Evolutionary conservation across 2,888 invertebrate genomes (phyloP).

Genomic region (Scaptomyza tumidula): DNA sequence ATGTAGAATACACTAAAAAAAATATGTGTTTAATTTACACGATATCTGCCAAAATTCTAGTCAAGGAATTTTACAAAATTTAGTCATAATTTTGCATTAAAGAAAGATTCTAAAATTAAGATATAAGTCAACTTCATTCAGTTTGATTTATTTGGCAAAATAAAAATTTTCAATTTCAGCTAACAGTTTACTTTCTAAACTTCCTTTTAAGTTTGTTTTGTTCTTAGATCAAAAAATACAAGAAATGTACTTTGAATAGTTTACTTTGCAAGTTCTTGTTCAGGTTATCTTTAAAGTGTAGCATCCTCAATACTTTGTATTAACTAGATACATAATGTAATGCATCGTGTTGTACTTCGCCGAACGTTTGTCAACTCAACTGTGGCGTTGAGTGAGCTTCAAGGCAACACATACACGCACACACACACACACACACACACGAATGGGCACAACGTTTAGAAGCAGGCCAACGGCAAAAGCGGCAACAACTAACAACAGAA

Average conservation of each 20-base stretch:
- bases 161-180: too few species aligned
- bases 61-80: too few species aligned
- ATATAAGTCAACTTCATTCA: too few species aligned
- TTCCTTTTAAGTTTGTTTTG: too few species aligned
- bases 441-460: conserved; percentile 25
- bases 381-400: conserved; percentile 60
- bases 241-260: too few species aligned
- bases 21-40: background rate
- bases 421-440: conserved; percentile 21
- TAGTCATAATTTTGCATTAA: too few species aligned
- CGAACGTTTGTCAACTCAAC: conserved; percentile 75
- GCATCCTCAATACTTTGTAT: background rate
- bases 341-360: conserved; percentile 11
- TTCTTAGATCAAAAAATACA: too few species aligned
- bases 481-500: conserved; percentile 39
- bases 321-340: background rate
- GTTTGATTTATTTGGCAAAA: too few species aligned
- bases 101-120: too few species aligned
- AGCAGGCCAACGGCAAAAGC: conserved; percentile 51
- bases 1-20: background rate
- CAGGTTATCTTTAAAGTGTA: background rate
- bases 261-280: background rate
- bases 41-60: too few species aligned
- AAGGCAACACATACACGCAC: conserved; percentile 52
- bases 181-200: too few species aligned